Conservation (phyloP, 2,113 vertebrate species). For the Pholis gunnellus region DNA sequence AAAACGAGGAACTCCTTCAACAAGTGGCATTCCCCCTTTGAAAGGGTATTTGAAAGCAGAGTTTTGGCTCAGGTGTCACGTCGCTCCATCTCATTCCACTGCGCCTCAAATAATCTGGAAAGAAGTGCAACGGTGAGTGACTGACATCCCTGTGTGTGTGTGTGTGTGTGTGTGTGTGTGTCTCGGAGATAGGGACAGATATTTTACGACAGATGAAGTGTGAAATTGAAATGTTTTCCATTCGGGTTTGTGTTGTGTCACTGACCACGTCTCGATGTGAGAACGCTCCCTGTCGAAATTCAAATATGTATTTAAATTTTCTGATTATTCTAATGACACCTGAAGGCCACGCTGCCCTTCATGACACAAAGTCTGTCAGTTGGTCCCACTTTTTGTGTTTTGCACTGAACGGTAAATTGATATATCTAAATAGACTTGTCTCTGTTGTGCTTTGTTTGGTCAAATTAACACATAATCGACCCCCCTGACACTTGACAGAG, state of each 20-base stretch:
- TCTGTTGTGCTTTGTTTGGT: too few relatives aligned
- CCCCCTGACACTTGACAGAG: too few relatives aligned
- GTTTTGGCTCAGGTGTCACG: conserved; percentile 66
- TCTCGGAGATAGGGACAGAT: conserved; percentile 8
- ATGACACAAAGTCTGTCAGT: not conserved
- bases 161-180: conserved; percentile 42
- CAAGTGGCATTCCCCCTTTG: not conserved
- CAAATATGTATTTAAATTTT: conserved; percentile 48
- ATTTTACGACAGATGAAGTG: conserved; percentile 73
- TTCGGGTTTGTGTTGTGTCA: conserved; percentile 32
- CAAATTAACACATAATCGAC: too few relatives aligned
- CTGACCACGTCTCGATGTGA: conserved; percentile 54
- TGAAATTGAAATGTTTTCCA: conserved; percentile 82
- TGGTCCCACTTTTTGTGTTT: not conserved
- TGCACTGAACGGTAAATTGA: not conserved
- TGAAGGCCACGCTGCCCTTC: conserved; percentile 44
- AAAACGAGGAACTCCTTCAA: not conserved
- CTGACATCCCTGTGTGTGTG: conserved; percentile 35
- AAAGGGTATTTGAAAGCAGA: conserved; percentile 12
- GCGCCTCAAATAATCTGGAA: conserved; percentile 41
- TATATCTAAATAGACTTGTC: not conserved
- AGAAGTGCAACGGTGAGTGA: conserved; percentile 56
- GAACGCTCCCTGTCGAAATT: conserved; percentile 29
- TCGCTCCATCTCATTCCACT: conserved; percentile 5
- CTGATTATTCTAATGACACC: conserved; percentile 47